These are phyloP conservation scores for Sicus ferrugineus DNA, from an alignment of 2,888 invertebrate genomes.

Conservation along the genomic window DNA sequence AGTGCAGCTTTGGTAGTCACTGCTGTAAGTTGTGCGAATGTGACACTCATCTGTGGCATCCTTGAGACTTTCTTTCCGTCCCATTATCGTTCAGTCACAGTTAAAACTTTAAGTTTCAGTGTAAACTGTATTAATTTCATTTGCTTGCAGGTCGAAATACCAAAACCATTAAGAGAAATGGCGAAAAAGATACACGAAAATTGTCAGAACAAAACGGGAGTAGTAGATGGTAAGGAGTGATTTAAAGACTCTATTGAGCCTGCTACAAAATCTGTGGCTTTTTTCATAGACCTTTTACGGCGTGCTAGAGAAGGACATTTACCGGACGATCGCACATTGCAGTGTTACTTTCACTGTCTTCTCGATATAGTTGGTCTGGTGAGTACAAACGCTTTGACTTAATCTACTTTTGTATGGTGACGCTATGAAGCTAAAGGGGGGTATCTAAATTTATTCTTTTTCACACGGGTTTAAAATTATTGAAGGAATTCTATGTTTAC, in stretches of 20 bases:
- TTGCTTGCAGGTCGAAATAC: conserved; percentile 50
- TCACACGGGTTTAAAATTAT: no score
- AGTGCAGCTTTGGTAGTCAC: neutral
- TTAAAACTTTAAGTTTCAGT: no score
- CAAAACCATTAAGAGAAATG: conserved; percentile 50
- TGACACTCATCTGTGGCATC: no score
- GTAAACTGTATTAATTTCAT: neutral
- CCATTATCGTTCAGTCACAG: no score
- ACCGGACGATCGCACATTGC: conserved; percentile 49
- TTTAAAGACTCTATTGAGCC: no score
- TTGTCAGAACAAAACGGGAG: conserved; percentile 52
- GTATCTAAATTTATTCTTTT: no score
- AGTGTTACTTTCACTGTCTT: conserved; percentile 61
- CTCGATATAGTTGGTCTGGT: conserved; percentile 59
- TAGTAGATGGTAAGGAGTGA: conserved; percentile 49
- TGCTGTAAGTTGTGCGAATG: conserved; percentile 22
- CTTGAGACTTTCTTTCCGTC: no score
- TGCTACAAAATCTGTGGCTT: no score
- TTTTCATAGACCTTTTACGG: conserved; percentile 43
- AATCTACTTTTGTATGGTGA: no score
- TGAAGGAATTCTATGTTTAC: no score
- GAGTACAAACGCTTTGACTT: conserved; percentile 30
- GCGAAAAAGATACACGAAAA: conserved; percentile 52
- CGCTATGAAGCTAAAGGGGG: no score
- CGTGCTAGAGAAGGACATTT: conserved; percentile 45